Conservation (phyloP, 2,888 invertebrate genomes). For the Smittia aterrima region DNA sequence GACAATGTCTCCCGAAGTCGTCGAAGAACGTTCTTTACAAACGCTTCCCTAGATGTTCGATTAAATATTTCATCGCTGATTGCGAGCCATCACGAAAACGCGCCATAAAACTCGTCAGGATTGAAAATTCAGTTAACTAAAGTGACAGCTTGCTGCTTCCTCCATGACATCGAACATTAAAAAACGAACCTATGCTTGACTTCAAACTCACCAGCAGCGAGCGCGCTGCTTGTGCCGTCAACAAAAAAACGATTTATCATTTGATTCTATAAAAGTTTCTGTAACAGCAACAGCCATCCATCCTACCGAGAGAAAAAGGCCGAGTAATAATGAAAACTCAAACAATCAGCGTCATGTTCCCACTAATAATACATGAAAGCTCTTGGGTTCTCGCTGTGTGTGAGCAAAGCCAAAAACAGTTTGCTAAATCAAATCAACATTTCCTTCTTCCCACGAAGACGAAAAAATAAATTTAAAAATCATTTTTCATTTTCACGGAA, state of each 20-base stretch:
- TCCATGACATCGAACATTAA: background rate
- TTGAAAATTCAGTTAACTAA: background rate
- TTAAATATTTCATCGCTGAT: too few species aligned
- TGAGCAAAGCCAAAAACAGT: constrained; percentile 10
- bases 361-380: constrained; percentile 37
- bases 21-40: too few species aligned
- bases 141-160: background rate
- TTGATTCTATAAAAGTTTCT: constrained; percentile 1
- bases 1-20: too few species aligned
- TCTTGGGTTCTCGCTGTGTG: constrained; percentile 8
- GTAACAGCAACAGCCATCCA: constrained; percentile 4
- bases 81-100: too few species aligned
- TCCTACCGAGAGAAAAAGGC: constrained; percentile 12
- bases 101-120: background rate
- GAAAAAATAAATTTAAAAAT: constrained; percentile 21
- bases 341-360: constrained; percentile 37
- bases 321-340: constrained; percentile 31
- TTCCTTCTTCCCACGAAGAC: background rate
- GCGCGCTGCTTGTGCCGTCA: constrained; percentile 2
- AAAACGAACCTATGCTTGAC: background rate
- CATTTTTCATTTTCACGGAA: constrained; percentile 11
- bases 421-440: constrained; percentile 18
- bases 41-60: too few species aligned
- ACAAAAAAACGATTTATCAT: constrained; percentile 24
- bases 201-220: background rate